Conservation (phyloP, 2,797 vertebrate genomes). For the Tragelaphus eurycerus region DNA sequence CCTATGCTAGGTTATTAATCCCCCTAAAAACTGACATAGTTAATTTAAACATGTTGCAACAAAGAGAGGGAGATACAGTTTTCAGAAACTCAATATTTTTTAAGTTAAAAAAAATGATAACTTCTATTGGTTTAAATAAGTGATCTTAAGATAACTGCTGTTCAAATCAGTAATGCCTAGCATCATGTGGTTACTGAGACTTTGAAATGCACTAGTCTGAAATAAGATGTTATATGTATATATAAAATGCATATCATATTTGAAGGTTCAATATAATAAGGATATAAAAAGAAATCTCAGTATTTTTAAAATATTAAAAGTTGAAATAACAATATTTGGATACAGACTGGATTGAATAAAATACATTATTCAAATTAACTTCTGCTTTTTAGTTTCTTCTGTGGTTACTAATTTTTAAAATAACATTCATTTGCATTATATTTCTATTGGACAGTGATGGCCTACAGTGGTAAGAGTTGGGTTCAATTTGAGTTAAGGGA, state of each 20-base stretch:
- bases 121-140: not conserved
- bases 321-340: not conserved
- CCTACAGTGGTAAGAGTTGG: not conserved
- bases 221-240: not conserved
- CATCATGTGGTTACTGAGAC: not conserved
- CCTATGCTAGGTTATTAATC: not conserved
- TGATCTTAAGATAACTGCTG: not conserved
- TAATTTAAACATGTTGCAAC: not conserved
- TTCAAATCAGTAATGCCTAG: not conserved
- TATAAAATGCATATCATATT: not conserved
- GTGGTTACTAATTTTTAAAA: not conserved
- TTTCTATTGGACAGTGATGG: not conserved
- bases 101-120: conserved; percentile 19
- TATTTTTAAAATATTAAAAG: not conserved
- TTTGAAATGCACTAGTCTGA: not conserved
- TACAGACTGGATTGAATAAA: not conserved
- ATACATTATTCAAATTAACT: not conserved
- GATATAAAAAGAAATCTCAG: not conserved
- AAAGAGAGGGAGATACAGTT: not conserved
- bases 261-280: not conserved
- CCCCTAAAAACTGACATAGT: not conserved
- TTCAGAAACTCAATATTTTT: not conserved
- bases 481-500: not conserved
- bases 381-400: not conserved
- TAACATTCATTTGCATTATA: not conserved